Evolutionary conservation across 2,888 invertebrate genomes (phyloP).

Genomic region (Lasius platythorax): DNA sequence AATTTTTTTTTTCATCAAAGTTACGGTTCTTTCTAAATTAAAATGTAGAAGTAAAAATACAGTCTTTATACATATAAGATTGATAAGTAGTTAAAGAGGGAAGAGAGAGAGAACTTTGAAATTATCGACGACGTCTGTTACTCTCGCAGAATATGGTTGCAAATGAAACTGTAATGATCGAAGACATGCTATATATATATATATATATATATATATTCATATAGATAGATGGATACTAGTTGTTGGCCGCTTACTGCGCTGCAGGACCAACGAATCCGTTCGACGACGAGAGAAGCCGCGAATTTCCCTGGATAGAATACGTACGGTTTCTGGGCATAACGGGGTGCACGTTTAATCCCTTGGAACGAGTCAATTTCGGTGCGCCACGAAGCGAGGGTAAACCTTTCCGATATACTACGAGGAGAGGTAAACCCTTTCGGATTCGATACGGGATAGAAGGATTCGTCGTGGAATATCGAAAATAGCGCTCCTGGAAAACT

Average conservation of each 20-base stretch:
- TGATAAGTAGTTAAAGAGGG: neutral
- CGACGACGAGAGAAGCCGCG: slow-evolving; percentile 57
- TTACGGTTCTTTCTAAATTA: neutral
- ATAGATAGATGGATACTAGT: neutral
- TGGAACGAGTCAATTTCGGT: slow-evolving; percentile 81
- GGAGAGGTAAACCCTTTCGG: slow-evolving; percentile 71
- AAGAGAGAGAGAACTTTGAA: neutral
- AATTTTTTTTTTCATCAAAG: neutral
- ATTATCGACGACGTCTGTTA: neutral
- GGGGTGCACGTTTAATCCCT: slow-evolving; percentile 75
- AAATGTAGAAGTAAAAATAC: neutral
- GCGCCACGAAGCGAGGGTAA: slow-evolving; percentile 79
- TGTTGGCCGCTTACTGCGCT: slow-evolving; percentile 48
- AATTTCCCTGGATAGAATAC: slow-evolving; percentile 55
- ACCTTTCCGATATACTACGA: slow-evolving; percentile 72
- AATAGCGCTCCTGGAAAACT: slow-evolving; percentile 65
- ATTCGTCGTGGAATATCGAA: slow-evolving; percentile 70
- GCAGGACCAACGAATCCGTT: slow-evolving; percentile 42
- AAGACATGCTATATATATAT: slow-evolving; percentile 12
- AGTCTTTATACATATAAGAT: neutral
- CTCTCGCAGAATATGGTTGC: neutral
- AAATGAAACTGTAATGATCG: neutral
- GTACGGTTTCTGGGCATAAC: slow-evolving; percentile 65
- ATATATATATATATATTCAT: slow-evolving; percentile 17
- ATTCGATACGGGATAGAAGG: slow-evolving; percentile 71